These are phyloP conservation scores for Microctenopoma steveboyesi DNA, from an alignment of 2,797 vertebrate genomes.

Conservation along the genomic window DNA sequence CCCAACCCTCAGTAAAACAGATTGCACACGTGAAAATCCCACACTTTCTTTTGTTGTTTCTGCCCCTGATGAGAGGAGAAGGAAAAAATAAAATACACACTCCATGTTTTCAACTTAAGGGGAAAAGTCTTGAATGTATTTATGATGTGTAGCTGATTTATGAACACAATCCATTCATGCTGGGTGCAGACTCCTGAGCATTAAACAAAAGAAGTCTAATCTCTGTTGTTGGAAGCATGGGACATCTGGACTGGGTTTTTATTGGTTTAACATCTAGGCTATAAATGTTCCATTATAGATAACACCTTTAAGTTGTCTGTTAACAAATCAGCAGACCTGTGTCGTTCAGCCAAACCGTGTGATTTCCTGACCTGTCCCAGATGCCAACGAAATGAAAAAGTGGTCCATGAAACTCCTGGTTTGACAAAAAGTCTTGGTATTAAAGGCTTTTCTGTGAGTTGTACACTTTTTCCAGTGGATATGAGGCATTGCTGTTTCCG, in stretches of 20 bases:
- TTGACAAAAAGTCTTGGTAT: conserved; percentile 52
- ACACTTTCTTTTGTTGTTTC: conserved; percentile 18
- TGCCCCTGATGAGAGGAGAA: conserved; percentile 8
- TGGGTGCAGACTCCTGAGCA: conserved; percentile 18
- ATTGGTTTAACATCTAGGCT: conserved; percentile 64
- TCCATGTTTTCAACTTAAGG: conserved; percentile 2
- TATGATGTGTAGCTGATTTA: conserved; percentile 20
- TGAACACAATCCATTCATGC: conserved; percentile 8
- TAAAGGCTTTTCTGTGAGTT: conserved; percentile 68
- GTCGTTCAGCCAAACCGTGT: conserved; percentile 69
- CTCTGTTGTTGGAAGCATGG: background rate
- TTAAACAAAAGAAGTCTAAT: conserved; percentile 14
- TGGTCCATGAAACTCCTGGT: conserved; percentile 61
- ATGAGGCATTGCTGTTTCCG: conserved; percentile 49
- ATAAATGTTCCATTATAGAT: conserved; percentile 60
- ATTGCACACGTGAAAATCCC: conserved; percentile 5
- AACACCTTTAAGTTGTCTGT: conserved; percentile 68
- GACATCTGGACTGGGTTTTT: conserved; percentile 32
- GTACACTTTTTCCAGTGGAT: conserved; percentile 43
- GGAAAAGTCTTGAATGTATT: conserved; percentile 15
- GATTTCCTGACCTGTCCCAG: conserved; percentile 73
- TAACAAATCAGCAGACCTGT: conserved; percentile 54
- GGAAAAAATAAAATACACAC: conserved; percentile 10
- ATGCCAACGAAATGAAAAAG: conserved; percentile 48
- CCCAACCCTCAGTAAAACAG: background rate